phyloP scores from a whole-genome alignment of 2,113 vertebrate species.

The Ameiurus melas region DNA sequence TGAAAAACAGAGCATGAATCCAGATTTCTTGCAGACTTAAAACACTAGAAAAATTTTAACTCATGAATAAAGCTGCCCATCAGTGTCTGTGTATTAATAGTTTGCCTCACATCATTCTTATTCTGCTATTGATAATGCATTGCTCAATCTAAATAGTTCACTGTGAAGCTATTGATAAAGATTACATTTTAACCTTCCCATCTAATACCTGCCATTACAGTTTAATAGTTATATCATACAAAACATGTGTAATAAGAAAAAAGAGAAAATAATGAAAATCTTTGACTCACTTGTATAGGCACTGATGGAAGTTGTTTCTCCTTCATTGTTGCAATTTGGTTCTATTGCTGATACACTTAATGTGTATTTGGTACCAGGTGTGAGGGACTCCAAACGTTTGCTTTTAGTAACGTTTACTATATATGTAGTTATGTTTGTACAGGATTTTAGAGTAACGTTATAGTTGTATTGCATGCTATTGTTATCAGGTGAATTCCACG shows the following conservation, averaged over 20 bases:
- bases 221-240: background rate
- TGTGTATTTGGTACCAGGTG: background rate
- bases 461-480: fast-evolving
- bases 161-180: background rate
- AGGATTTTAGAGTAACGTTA: background rate
- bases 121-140: background rate
- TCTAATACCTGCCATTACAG: background rate
- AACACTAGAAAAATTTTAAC: background rate
- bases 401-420: no score
- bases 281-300: slow-evolving; percentile 45
- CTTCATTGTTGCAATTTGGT: background rate
- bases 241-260: background rate
- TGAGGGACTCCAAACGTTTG: background rate
- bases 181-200: background rate
- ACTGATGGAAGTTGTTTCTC: background rate
- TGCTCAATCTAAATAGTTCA: background rate
- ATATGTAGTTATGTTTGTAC: no score
- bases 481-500: background rate
- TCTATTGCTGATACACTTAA: slow-evolving; percentile 10
- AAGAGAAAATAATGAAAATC: background rate
- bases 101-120: background rate
- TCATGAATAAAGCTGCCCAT: background rate
- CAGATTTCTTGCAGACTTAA: background rate
- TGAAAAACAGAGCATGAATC: background rate
- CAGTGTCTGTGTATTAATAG: background rate